Base-by-base conservation (phyloP, 2,797 vertebrate genomes). In the Champsocephalus gunnari region DNA sequence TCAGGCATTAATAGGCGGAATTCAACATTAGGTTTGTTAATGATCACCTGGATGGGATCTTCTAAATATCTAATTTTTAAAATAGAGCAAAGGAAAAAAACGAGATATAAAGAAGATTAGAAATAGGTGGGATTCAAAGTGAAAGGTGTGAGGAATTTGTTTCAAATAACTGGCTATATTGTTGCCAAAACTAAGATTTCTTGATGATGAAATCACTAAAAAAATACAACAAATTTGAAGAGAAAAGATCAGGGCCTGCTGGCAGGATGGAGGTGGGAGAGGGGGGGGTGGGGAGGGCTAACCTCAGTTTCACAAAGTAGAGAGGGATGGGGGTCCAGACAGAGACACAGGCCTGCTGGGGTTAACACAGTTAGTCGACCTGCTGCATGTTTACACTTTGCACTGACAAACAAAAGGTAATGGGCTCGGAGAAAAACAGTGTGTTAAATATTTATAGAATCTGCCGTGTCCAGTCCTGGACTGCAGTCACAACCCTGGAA, bases 281-380 rank as follows among this genome's bases (percentile, higher is more conserved):
- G 62, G 60, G 12, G 12, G 67, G 44, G 76, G 38, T 5, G 50
- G 5, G 57, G 60, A 34, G 74, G 45, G 80, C 94, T 93, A 89
- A 95, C 94, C 94, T 94, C 92, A 77, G 85, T 19, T 77, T 79
- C 64, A 87, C 79, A 87, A 56, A 89, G 73, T 65, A 82, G 56
- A 80, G 89, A 28, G 64, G 64, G 85, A 81, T 32, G 89, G 71
- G 56, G 83, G 66, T 91, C 92, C 94, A 80, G 66, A 66, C 73
- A 73, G 79, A 83, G 80, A 86, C 73, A 49, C 55, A 61, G 74
- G 67, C 89, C 92, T 94, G 90, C 88, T 81, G 80, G 72, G 77
- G 84, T 90, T 81, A 82, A 92, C 66, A 88, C 53, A 87, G 82
- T 91, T 76, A 89, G 79, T 85, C 17, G 3, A 61, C 50, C 78